phyloP scores from a whole-genome alignment of 2,888 invertebrate genomes.

The Cephus nigrinus region DNA sequence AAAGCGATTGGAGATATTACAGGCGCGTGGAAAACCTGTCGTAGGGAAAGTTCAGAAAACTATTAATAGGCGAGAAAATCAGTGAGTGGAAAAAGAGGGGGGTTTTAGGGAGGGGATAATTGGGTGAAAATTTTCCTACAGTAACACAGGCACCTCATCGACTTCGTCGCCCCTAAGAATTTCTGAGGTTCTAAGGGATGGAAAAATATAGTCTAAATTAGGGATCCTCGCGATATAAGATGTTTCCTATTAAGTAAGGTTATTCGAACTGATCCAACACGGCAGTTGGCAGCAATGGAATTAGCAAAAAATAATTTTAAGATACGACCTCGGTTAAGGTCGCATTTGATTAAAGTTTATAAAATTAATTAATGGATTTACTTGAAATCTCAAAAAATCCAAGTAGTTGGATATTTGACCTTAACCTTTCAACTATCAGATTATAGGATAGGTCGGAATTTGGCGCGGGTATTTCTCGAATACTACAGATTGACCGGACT shows the following conservation, averaged over 20 bases:
- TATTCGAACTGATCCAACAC: background rate
- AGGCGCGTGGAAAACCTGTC: background rate
- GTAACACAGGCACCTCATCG: background rate
- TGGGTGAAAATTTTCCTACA: background rate
- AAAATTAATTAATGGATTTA: background rate
- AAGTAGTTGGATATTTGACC: conserved; percentile 11
- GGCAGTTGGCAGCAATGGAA: background rate
- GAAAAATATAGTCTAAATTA: background rate
- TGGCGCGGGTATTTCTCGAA: conserved; percentile 81
- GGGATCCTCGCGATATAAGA: background rate
- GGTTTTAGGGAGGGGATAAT: background rate
- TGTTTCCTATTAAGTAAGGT: background rate
- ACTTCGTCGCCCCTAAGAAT: background rate
- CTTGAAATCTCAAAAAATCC: background rate
- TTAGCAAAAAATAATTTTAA: background rate
- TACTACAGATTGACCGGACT: conserved; percentile 83
- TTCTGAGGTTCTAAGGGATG: background rate
- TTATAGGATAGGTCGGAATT: conserved; percentile 81
- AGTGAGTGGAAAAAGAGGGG: background rate
- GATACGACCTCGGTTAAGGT: background rate
- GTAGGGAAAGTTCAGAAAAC: background rate
- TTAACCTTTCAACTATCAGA: conserved; percentile 67
- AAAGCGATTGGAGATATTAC: background rate
- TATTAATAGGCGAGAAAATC: background rate
- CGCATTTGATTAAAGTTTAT: background rate